Evolutionary conservation across 2,797 vertebrate species (phyloP), one percentile per base, ranked within the genome.

Genomic region (Fistularia commersonii): DNA sequence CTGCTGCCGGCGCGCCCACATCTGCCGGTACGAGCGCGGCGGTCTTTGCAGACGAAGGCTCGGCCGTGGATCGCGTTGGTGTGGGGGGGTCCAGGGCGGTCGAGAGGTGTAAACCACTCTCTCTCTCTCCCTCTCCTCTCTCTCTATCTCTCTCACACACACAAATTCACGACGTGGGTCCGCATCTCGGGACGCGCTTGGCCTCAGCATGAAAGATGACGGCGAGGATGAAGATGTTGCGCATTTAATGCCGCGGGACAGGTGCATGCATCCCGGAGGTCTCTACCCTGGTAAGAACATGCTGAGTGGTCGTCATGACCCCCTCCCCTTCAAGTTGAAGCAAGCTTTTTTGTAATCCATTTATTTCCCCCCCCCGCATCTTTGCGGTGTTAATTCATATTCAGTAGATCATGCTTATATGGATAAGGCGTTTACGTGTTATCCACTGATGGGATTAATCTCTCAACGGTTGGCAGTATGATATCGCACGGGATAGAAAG

Each of bases 1-100:
- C 82, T 75, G 82, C 57, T 72, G 59, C 61, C 11, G 72, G 61
- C 77, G 46, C 79, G 76, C 76, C 81, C 69, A 76, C 79, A 81
- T 76, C 76, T 75, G 79, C 73, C 51, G 2, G 34, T 42, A 47
- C 74, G 66, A 7, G 74, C 63, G 63, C 64, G 32, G 68, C 69
- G 3, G 74, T 62, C 71, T 64, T 63, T 23, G 23, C 6, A 69
- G 56, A 67, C 61, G 68, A 66, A 6, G 31, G 48, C 53, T 46
- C 36, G 3, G 31, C 53, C 37, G 44, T 58, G 56, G 59, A 41
- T 65, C 35, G 6, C 39, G 38, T 54, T 41, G 13, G 53, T 45
- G 61, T 23, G 2, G 23, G 23, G 23, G 23, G 23, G 23, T 23
- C 23, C 23, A 23, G 23, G 23, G 23, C 23, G 23, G 23, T 2